Evolutionary conservation across 1,140 invertebrate genomes (phyloP).

Genomic region (Macrotrachela quadricornifera): DNA sequence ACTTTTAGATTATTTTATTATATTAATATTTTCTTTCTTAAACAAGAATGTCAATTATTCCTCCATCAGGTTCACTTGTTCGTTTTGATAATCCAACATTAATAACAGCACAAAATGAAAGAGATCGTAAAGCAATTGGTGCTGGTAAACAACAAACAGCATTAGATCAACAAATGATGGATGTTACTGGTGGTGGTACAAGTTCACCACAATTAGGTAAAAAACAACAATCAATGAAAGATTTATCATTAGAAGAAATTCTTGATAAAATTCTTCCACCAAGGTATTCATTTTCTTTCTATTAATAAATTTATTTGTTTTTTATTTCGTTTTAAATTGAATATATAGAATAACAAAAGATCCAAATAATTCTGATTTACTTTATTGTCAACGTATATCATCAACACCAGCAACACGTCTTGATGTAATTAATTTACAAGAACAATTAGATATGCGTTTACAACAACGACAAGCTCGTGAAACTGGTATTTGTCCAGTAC

Average conservation of each 20-base stretch:
- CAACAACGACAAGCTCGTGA: constrained; percentile 75
- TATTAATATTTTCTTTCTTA: too few species aligned
- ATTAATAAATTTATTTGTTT: too few species aligned
- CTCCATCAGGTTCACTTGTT: constrained; percentile 49
- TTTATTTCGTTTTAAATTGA: too few species aligned
- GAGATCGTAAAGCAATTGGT: too few species aligned
- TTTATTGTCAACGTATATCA: constrained; percentile 42
- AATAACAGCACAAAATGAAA: constrained; percentile 38
- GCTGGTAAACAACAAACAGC: too few species aligned
- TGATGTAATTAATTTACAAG: constrained; percentile 82
- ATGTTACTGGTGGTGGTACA: too few species aligned
- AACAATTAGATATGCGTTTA: constrained; percentile 69
- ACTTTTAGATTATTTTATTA: too few species aligned
- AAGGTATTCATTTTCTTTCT: constrained; percentile 25
- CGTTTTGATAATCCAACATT: constrained; percentile 71
- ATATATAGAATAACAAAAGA: too few species aligned
- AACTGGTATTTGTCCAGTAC: constrained; percentile 86
- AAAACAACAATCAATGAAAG: too few species aligned
- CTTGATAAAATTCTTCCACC: constrained; percentile 84
- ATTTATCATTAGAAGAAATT: constrained; percentile 40
- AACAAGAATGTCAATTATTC: constrained; percentile 27
- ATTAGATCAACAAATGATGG: too few species aligned
- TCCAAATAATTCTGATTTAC: too few species aligned
- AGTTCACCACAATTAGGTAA: too few species aligned
- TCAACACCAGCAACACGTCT: constrained; percentile 75